A percentile compares a stretch with the other conserved stretches of the same genome.
Evolutionary conservation across 2,888 invertebrate species (phyloP).

Genomic region (Chrysotoxum bicinctum): DNA sequence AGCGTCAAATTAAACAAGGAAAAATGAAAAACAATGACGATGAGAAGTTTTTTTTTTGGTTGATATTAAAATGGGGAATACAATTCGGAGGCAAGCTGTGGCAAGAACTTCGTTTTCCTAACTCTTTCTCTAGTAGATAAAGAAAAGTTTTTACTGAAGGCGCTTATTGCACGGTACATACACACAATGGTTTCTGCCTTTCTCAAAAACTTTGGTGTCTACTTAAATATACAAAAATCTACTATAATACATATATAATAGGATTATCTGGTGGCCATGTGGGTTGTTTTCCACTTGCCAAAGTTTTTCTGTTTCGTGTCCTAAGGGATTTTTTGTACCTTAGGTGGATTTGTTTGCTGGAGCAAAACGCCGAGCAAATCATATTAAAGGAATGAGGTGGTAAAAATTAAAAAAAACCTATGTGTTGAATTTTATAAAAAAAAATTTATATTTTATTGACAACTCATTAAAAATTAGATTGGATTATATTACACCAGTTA

Average conservation of each 20-base stretch:
- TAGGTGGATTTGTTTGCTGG: background rate
- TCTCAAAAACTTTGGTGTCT: constrained; percentile 32
- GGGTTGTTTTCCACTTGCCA: constrained; percentile 62
- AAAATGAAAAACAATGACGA: constrained; percentile 55
- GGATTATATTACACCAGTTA: no score
- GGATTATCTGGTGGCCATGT: constrained; percentile 55
- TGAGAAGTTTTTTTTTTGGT: constrained; percentile 42
- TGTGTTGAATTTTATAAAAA: background rate
- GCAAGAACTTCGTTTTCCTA: background rate
- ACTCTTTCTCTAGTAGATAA: constrained; percentile 22
- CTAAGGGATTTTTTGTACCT: background rate
- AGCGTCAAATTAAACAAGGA: constrained; percentile 55
- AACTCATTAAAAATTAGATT: no score
- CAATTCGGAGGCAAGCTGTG: background rate
- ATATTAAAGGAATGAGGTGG: background rate
- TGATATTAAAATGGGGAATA: background rate
- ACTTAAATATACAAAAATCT: constrained; percentile 44
- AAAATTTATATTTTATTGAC: background rate
- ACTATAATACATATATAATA: constrained; percentile 51
- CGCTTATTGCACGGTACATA: constrained; percentile 11
- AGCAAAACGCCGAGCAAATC: background rate
- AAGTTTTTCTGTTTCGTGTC: constrained; percentile 22
- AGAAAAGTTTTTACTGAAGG: background rate
- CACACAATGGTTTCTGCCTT: background rate
- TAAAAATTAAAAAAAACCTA: no score